Evolutionary conservation across 1,140 invertebrate genomes (phyloP).

Genomic region (Drosophila sechellia): DNA sequence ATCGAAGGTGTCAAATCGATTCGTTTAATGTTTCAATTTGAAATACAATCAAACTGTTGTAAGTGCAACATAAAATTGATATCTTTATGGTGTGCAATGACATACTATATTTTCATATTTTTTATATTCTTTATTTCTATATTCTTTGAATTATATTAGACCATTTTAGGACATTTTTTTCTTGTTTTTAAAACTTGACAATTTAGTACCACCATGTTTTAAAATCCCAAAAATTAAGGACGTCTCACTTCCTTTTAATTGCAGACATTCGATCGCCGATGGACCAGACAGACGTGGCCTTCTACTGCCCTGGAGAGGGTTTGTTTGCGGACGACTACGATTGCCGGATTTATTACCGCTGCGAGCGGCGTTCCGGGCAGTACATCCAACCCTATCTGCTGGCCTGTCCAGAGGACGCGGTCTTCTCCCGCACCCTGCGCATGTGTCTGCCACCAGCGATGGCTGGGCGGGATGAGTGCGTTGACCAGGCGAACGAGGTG

Average conservation of each 20-base stretch:
- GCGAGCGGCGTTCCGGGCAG: slow-evolving; percentile 83
- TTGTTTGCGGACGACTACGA: slow-evolving; percentile 88
- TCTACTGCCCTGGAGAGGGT: slow-evolving; percentile 86
- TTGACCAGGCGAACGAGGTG: slow-evolving; percentile 54
- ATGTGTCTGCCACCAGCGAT: slow-evolving; percentile 75
- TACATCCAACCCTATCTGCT: slow-evolving; percentile 85
- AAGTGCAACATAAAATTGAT: background rate
- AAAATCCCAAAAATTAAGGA: slow-evolving; percentile 10
- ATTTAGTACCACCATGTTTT: too few relatives aligned
- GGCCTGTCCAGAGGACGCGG: slow-evolving; percentile 84
- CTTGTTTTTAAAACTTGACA: too few relatives aligned
- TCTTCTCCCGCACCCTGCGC: slow-evolving; percentile 73
- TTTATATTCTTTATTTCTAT: too few relatives aligned
- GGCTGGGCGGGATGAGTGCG: slow-evolving; percentile 79
- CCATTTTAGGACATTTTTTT: too few relatives aligned
- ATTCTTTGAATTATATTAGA: too few relatives aligned
- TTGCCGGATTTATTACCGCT: slow-evolving; percentile 87
- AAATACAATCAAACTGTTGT: background rate
- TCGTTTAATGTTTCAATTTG: background rate
- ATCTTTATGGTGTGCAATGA: too few relatives aligned
- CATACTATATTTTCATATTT: too few relatives aligned
- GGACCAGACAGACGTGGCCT: slow-evolving; percentile 44
- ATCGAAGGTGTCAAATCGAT: background rate
- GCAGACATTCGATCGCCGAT: slow-evolving; percentile 57
- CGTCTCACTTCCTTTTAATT: slow-evolving; percentile 32